These are phyloP conservation scores for Pampusana beccarii DNA, from an alignment of 2,113 vertebrate species.

Conservation along the genomic window DNA sequence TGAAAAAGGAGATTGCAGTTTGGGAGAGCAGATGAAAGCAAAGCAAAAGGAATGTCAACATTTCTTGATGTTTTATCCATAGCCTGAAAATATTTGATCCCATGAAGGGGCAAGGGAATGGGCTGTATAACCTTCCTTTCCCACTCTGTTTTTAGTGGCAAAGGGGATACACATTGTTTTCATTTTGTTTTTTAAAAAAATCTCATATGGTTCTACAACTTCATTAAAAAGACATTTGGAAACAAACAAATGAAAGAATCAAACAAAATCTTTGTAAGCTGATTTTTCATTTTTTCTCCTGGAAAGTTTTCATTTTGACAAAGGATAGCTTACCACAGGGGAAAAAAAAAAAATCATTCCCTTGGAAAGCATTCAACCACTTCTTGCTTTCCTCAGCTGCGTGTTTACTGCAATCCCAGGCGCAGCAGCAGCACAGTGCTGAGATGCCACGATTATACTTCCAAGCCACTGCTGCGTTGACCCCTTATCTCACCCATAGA, in stretches of 20 bases:
- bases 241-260: background rate
- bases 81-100: background rate
- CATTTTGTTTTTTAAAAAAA: background rate
- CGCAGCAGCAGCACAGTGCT: background rate
- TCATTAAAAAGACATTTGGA: conserved; percentile 27
- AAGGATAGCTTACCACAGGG: background rate
- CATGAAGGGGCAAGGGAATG: background rate
- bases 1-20: background rate
- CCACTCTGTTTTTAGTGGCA: background rate
- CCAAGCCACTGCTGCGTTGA: background rate
- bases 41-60: background rate
- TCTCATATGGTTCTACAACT: background rate
- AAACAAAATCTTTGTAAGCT: background rate
- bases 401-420: background rate
- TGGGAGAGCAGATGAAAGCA: background rate
- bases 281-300: background rate
- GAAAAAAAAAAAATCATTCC: background rate
- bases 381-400: background rate
- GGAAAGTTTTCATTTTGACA: background rate
- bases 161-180: background rate
- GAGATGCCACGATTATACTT: background rate
- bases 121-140: background rate
- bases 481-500: background rate
- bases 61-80: background rate
- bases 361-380: background rate